Evolutionary conservation across 2,113 vertebrate genomes (phyloP), one percentile per base, ranked within the genome.

Genomic region (Acanthisitta chloris): DNA sequence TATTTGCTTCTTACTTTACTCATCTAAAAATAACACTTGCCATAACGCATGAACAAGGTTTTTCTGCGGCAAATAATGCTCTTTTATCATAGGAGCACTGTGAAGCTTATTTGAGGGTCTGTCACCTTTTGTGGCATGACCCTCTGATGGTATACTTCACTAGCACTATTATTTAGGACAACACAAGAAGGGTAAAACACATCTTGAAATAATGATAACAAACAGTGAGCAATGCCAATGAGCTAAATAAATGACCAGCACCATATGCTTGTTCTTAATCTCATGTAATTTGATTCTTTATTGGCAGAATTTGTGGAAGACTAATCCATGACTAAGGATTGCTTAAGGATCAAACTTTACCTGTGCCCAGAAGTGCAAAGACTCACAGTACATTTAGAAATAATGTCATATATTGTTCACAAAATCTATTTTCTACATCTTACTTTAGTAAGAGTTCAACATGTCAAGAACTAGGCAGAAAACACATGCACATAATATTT

Each of bases 381-480:
- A 58, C 23, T 33, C n/a, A 72, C 8, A 57, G 40, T n/a, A n/a
- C 25, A n/a, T 81, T 40, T 62, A 79, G n/a, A 85, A 92, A 80
- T 52, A 71, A 55, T 42, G 49, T 26, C 40, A 49, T 4, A 58
- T 21, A 78, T 18, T 15, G 36, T 67, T 72, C 31, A 93, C 52
- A 84, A 94, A 95, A 94, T 49, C 25, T 2, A 49, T 83, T 94
- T 92, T 57, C 40, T 85, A 31, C 40, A 58, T 51, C 34, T 45
- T 64, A 24, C 31, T 88, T 94, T 87, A 73, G 26, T 76, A 86
- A 81, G 74, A 82, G 81, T 84, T 96, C 79, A 86, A 45, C 48
- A 38, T 81, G 55, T 88, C 92, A 85, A 87, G 82, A 84, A 82
- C 26, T 54, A 83, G 71, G 54, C 74, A 86, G 87, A 94, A 96